These are phyloP conservation scores for Muscina levida DNA, from an alignment of 2,888 invertebrate species.

Conservation along the genomic window DNA sequence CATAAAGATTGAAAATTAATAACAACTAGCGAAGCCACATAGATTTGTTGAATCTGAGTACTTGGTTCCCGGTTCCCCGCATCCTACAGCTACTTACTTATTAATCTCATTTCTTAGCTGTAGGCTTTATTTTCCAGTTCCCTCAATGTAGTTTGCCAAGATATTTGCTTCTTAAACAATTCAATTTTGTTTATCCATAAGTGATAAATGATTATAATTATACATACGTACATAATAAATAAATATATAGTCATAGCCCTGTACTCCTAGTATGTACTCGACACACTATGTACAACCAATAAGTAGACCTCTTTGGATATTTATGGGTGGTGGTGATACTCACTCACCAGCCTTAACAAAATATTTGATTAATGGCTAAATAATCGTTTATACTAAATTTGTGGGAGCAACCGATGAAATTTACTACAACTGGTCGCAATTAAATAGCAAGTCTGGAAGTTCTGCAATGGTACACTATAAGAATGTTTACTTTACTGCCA, in stretches of 20 bases:
- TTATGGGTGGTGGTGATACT: not conserved
- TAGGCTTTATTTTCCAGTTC: too few relatives aligned
- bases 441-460: too few relatives aligned
- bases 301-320: not conserved
- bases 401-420: not conserved
- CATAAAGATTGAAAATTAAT: conserved; percentile 42
- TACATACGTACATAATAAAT: not conserved
- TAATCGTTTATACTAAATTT: not conserved
- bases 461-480: too few relatives aligned
- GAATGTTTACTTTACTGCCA: too few relatives aligned
- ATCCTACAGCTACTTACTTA: not conserved
- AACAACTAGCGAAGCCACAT: too few relatives aligned
- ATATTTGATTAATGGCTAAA: conserved; percentile 16
- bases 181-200: conserved; percentile 45
- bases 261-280: too few relatives aligned
- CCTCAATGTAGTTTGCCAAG: conserved; percentile 5
- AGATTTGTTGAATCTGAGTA: too few relatives aligned
- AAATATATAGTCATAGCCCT: not conserved
- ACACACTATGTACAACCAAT: not conserved
- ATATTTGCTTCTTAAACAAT: conserved; percentile 29
- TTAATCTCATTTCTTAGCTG: not conserved
- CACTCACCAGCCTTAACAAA: not conserved
- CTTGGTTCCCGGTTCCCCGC: too few relatives aligned
- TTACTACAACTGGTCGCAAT: not conserved
- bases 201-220: conserved; percentile 48